These are phyloP conservation scores for Bufotes viridis DNA, from an alignment of 2,797 vertebrate species.

Conservation along the genomic window DNA sequence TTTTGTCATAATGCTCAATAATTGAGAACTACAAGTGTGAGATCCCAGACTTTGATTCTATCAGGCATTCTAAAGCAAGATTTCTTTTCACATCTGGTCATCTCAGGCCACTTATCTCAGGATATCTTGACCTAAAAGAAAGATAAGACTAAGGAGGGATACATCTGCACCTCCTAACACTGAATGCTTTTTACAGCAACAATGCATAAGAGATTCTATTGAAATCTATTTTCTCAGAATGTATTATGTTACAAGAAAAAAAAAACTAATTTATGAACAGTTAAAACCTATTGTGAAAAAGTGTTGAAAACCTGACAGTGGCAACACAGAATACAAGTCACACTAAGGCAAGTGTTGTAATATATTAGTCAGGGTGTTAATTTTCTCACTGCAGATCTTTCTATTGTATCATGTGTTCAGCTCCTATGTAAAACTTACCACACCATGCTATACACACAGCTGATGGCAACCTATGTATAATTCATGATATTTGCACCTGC, in stretches of 20 bases:
- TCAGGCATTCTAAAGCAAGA: too few relatives aligned
- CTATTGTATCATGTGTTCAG: background rate
- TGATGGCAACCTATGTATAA: background rate
- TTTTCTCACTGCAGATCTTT: background rate
- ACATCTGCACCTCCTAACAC: too few relatives aligned
- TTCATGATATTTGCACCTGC: background rate
- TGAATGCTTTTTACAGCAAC: background rate
- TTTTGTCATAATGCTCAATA: too few relatives aligned
- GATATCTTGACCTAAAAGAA: too few relatives aligned
- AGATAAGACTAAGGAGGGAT: too few relatives aligned
- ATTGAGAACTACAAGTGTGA: too few relatives aligned
- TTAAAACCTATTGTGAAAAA: background rate
- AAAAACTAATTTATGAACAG: conserved; percentile 1
- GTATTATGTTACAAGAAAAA: background rate
- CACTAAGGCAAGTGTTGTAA: background rate
- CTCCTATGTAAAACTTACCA: background rate
- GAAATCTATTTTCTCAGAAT: background rate
- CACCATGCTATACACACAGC: background rate
- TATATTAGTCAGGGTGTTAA: background rate
- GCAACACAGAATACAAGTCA: background rate
- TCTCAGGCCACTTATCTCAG: too few relatives aligned
- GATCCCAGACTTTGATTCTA: too few relatives aligned
- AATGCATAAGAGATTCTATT: background rate
- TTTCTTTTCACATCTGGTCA: too few relatives aligned
- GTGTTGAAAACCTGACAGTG: background rate